Evolutionary conservation across 2,888 invertebrate species (phyloP).

Genomic region (Epirrita christyi): DNA sequence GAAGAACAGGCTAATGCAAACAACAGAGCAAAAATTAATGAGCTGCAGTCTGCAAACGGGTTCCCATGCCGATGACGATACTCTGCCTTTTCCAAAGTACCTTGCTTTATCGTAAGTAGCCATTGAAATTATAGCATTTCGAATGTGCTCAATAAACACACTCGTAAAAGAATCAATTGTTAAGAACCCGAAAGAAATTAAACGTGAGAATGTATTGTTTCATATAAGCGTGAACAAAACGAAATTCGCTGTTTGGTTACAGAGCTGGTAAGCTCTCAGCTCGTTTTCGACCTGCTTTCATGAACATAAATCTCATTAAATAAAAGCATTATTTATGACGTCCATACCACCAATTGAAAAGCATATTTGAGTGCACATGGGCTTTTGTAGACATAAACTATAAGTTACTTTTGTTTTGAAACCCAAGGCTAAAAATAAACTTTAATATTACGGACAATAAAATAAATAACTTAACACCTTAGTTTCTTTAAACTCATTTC

Average conservation of each 20-base stretch:
- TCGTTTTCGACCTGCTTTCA: conserved; percentile 82
- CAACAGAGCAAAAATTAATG: conserved; percentile 5
- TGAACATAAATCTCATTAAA: conserved; percentile 79
- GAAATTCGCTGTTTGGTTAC: conserved; percentile 67
- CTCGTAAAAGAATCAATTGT: conserved; percentile 83
- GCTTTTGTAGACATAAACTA: conserved; percentile 53
- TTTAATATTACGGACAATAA: conserved; percentile 12
- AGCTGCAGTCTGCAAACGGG: conserved; percentile 15
- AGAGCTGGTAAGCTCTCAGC: conserved; percentile 77
- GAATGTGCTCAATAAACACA: conserved; percentile 82
- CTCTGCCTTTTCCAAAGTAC: conserved; percentile 16
- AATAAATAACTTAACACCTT: conserved; percentile 23
- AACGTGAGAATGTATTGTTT: conserved; percentile 85
- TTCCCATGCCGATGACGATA: conserved; percentile 20
- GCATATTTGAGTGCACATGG: conserved; percentile 54
- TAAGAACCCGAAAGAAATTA: conserved; percentile 79
- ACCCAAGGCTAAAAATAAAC: conserved; percentile 19
- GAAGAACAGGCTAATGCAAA: conserved; percentile 33
- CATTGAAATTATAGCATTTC: conserved; percentile 76
- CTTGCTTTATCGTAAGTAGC: conserved; percentile 56
- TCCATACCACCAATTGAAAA: conserved; percentile 66
- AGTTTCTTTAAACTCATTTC: conserved; percentile 13
- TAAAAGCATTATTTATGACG: conserved; percentile 75
- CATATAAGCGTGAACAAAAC: conserved; percentile 79
- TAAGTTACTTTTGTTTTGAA: conserved; percentile 52